Conservation (phyloP, 2,113 vertebrate species). For the Tragulus kanchil region DNA sequence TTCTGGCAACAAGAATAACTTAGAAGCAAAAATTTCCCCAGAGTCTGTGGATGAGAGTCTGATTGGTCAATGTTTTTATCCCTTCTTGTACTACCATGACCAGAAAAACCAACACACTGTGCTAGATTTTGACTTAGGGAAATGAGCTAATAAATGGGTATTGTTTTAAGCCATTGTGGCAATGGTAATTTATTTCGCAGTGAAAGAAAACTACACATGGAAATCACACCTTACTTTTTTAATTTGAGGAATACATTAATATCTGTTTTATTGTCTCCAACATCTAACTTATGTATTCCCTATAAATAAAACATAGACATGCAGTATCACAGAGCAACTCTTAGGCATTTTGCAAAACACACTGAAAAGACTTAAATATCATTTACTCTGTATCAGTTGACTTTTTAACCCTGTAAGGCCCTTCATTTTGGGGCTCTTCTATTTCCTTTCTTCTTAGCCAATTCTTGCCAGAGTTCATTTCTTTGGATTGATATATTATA, state of each 20-base stretch:
- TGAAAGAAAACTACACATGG: background rate
- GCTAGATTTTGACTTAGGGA: background rate
- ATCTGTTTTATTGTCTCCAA: background rate
- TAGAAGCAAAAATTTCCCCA: background rate
- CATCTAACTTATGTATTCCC: background rate
- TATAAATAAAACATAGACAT: background rate
- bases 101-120: background rate
- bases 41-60: background rate
- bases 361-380: background rate
- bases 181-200: background rate
- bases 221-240: background rate
- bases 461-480: background rate
- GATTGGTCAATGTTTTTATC: background rate
- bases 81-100: background rate
- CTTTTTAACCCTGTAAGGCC: background rate
- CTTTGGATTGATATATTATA: background rate
- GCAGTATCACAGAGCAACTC: background rate
- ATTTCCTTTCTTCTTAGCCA: background rate
- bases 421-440: background rate
- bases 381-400: background rate
- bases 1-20: background rate
- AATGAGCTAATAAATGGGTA: background rate
- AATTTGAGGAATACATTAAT: background rate
- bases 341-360: background rate
- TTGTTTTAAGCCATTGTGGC: background rate